Evolutionary conservation across 2,888 invertebrate species (phyloP).

Genomic region (Apodemia hepburni): DNA sequence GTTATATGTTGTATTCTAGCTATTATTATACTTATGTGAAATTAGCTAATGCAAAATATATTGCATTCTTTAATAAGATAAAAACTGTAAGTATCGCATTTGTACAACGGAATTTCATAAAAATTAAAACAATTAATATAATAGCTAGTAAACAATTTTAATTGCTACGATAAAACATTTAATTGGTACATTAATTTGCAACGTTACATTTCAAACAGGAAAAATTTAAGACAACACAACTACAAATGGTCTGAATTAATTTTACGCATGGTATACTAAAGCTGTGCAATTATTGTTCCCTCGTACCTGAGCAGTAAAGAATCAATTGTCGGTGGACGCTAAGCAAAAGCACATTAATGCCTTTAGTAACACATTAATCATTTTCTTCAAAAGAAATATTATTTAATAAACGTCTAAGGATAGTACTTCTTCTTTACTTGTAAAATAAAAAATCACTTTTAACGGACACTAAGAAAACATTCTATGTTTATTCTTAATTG

Average conservation of each 20-base stretch:
- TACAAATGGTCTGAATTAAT: constrained; percentile 46
- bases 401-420: background rate
- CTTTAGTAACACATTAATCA: constrained; percentile 18
- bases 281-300: constrained; percentile 49
- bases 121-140: constrained; percentile 17
- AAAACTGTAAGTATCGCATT: constrained; percentile 4
- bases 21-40: no score
- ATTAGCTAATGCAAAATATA: background rate
- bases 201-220: constrained; percentile 33
- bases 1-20: no score
- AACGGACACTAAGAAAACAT: background rate
- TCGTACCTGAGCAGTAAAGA: constrained; percentile 27
- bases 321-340: constrained; percentile 21
- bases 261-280: constrained; percentile 52
- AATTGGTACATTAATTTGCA: constrained; percentile 27
- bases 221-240: constrained; percentile 37
- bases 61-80: background rate
- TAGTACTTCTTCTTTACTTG: background rate
- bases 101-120: constrained; percentile 16
- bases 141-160: constrained; percentile 23
- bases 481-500: background rate
- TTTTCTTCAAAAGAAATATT: constrained; percentile 8
- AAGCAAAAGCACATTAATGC: constrained; percentile 13
- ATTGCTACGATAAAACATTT: constrained; percentile 27
- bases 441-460: background rate